Percentiles rank a stretch among this genome's conserved stretches.
These are phyloP conservation scores for Perccottus glenii DNA, from an alignment of 2,113 vertebrate genomes.

Conservation along the genomic window DNA sequence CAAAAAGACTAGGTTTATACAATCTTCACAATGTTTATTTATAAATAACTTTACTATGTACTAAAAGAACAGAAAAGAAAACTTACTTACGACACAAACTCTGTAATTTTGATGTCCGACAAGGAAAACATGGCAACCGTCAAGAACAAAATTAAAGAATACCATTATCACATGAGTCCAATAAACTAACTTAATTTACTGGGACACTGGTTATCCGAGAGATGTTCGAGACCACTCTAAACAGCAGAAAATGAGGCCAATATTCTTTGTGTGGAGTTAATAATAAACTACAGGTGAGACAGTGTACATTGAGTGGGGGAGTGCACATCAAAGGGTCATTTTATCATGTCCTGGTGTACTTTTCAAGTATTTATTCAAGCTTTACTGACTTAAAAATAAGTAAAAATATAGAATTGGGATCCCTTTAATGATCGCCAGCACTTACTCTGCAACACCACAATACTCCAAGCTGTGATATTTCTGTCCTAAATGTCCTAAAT, in stretches of 20 bases:
- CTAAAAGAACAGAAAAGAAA: background rate
- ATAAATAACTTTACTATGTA: background rate
- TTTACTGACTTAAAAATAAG: too few species aligned
- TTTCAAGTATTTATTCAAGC: too few species aligned
- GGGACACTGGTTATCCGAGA: slow-evolving; percentile 18
- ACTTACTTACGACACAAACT: slow-evolving; percentile 14
- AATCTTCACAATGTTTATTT: too few species aligned
- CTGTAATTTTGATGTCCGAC: background rate
- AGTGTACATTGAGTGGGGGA: too few species aligned
- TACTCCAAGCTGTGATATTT: too few species aligned
- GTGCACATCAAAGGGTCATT: too few species aligned
- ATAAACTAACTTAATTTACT: slow-evolving; percentile 51
- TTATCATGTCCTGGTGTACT: too few species aligned
- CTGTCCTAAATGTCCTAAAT: too few species aligned
- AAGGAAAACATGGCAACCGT: background rate
- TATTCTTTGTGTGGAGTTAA: background rate
- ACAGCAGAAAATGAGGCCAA: background rate
- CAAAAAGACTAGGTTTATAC: too few species aligned
- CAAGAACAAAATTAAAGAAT: slow-evolving; percentile 15
- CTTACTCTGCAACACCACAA: too few species aligned
- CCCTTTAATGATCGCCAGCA: too few species aligned
- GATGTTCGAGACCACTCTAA: background rate
- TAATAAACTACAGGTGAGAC: background rate
- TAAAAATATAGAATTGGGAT: too few species aligned
- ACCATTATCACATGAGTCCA: slow-evolving; percentile 52